Percentiles rank a stretch among this genome's conserved stretches.
phyloP scores from a whole-genome alignment of 53 echinoderm and acorn worm genomes.

The Glandiceps talaboti region DNA sequence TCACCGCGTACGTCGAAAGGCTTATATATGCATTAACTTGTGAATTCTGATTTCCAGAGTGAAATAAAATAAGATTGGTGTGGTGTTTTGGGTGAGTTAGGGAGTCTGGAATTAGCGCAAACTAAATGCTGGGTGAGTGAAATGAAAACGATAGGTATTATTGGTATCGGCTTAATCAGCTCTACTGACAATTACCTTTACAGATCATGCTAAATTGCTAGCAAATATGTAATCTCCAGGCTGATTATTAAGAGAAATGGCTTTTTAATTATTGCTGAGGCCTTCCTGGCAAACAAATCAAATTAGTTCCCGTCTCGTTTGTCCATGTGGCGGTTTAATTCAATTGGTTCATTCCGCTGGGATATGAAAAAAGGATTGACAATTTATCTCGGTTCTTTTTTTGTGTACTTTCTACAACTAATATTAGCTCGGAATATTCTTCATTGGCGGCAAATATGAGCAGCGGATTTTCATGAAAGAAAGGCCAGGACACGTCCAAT shows the following conservation, averaged over 20 bases:
- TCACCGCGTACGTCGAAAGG: too few species aligned
- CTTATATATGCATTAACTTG: too few species aligned
- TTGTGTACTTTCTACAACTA: too few species aligned
- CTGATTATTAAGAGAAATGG: not conserved
- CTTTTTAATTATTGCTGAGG: not conserved
- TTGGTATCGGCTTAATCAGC: not conserved
- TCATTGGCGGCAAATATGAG: too few species aligned
- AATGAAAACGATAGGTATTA: not conserved
- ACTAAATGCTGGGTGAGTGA: not conserved
- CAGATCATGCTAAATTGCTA: not conserved
- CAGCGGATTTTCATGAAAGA: too few species aligned
- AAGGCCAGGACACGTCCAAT: too few species aligned
- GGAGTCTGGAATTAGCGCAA: not conserved
- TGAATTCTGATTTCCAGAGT: too few species aligned
- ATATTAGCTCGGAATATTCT: too few species aligned
- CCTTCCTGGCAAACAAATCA: not conserved
- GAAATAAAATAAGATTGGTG: too few species aligned
- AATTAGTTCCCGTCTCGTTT: not conserved
- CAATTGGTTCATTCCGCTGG: not conserved
- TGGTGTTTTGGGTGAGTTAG: not conserved
- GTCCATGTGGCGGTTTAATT: not conserved
- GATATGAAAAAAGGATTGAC: not conserved
- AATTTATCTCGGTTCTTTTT: not conserved
- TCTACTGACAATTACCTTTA: not conserved
- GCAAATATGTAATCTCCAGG: not conserved